Base-by-base conservation (phyloP, 2,797 vertebrate genomes). In the Mormyrops attenuatus region DNA sequence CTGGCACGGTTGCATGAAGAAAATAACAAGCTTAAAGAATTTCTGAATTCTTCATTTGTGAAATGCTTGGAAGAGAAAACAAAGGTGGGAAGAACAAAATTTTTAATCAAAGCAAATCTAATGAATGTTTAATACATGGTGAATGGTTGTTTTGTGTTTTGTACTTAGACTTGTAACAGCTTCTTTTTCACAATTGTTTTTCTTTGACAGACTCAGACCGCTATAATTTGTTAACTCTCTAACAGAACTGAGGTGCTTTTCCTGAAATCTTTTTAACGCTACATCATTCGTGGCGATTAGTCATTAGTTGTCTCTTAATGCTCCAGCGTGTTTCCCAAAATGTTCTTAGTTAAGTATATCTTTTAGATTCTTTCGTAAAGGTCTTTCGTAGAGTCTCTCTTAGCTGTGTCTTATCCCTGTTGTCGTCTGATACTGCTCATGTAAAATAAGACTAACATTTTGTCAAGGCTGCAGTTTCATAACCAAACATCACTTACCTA, bases 1-100 rank as follows among this genome's bases (percentile, higher is more conserved):
- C 96, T 99, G 90, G 96, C 95, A 89, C 93, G 97, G 49, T 94
- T 99, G 80, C 98, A 99, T 73, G 97, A 98, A 90, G 98, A 99
- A 93, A 99, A 99, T 94, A 95, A 94, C 92, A 97, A 97, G 90
- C 97, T 99, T 52, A 95, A 96, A 92, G 95, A 97, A 90, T 99
- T 99, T 94, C 94, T 99, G 92, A 97, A 93, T 94, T 98, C 97
- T 5, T 96, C 97, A 1, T 95, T 97, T 89, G 96, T 98, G 88
- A 97, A 96, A 93, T 96, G 95, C 90, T 95, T 99, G 90, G 96
- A 97, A 93, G 95, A 97, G 89, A 97, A 97, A 91, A 95, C 96
- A 8, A 97, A 97, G 97, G 98, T 99, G 94, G 92, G 87, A 47
- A 49, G 55, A 63, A 41, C 34, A 47, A 87, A 41, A 34, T 9